phyloP scores from a whole-genome alignment of 1,140 invertebrate genomes.

The Onthophagus taurus region DNA sequence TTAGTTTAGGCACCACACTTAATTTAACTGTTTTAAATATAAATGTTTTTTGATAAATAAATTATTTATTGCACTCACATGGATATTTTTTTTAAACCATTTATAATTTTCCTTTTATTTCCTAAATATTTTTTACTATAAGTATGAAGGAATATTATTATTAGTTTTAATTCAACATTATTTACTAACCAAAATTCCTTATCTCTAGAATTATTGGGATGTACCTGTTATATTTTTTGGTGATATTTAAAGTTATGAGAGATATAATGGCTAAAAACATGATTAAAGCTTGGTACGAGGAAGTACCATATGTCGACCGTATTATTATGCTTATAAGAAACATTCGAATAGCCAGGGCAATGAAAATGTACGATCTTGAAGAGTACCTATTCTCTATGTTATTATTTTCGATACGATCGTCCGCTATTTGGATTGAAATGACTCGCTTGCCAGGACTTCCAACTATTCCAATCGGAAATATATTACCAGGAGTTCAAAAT shows the following conservation, averaged over 20 bases:
- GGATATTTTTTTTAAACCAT: too few species aligned
- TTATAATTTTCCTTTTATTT: too few species aligned
- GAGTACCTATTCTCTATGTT: conserved; percentile 97
- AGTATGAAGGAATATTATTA: too few species aligned
- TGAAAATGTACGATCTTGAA: conserved; percentile 71
- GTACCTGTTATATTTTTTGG: conserved; percentile 20
- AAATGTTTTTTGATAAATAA: too few species aligned
- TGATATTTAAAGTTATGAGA: conserved; percentile 12
- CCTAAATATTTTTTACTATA: too few species aligned
- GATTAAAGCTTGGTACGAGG: conserved; percentile 15
- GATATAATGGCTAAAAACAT: conserved; percentile 5
- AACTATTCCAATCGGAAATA: too few species aligned
- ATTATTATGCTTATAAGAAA: conserved; percentile 85
- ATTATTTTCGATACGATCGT: conserved; percentile 93
- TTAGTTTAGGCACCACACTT: too few species aligned
- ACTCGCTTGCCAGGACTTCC: too few species aligned
- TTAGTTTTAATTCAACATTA: too few species aligned
- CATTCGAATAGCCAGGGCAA: conserved; percentile 92
- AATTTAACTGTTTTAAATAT: too few species aligned
- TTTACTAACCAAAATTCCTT: background rate
- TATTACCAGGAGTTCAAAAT: too few species aligned
- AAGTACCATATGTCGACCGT: conserved; percentile 67
- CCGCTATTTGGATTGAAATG: conserved; percentile 47
- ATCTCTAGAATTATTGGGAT: conserved; percentile 16
- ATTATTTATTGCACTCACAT: too few species aligned